Evolutionary conservation across 2,888 invertebrate species (phyloP).

Genomic region (Lepas anatifera): DNA sequence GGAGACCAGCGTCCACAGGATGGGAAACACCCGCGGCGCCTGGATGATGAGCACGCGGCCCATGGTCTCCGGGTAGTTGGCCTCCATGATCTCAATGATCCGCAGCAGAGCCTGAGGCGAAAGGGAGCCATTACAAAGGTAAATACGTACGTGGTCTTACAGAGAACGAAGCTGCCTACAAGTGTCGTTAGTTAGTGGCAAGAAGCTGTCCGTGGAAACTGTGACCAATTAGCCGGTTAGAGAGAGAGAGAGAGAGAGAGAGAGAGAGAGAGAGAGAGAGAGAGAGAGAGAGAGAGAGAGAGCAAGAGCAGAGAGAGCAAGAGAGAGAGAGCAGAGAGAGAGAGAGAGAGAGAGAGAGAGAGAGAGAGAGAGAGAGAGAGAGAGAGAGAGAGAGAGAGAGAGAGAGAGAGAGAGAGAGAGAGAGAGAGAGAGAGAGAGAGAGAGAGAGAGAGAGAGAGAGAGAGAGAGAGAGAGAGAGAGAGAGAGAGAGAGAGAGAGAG

Average conservation of each 20-base stretch:
- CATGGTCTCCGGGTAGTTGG: conserved; percentile 85
- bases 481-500: conserved; percentile 9
- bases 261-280: not conserved
- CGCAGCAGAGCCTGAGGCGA: conserved; percentile 38
- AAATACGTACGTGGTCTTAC: no score
- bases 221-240: no score
- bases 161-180: no score
- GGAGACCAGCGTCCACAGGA: conserved; percentile 87
- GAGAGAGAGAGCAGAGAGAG: conserved; percentile 13
- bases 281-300: conserved; percentile 2
- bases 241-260: conserved; percentile 12
- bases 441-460: not conserved
- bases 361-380: not conserved
- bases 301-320: no score
- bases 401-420: not conserved
- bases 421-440: not conserved
- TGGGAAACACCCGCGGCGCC: conserved; percentile 87
- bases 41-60: conserved; percentile 77
- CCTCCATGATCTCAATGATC: conserved; percentile 74
- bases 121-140: no score
- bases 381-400: not conserved
- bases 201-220: no score
- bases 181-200: no score
- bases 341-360: not conserved
- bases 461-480: not conserved